These are phyloP conservation scores for Crotalus viridis DNA, from an alignment of 2,113 vertebrate genomes.

Conservation along the genomic window DNA sequence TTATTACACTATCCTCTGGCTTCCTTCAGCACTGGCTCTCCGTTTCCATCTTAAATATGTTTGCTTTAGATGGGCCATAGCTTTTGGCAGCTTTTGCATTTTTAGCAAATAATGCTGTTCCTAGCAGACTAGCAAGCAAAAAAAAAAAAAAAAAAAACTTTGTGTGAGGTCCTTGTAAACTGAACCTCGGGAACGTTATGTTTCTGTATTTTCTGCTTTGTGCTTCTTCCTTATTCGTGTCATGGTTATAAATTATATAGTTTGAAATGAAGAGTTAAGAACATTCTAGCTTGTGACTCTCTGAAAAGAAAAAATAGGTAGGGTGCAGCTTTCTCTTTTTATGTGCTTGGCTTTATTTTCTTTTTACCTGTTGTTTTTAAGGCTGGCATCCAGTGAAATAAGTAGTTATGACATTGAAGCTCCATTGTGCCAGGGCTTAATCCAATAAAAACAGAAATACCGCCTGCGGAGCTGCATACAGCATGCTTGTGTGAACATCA, in stretches of 20 bases:
- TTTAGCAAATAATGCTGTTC: conserved; percentile 99
- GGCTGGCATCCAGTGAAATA: conserved; percentile 71
- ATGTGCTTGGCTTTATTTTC: conserved; percentile 52
- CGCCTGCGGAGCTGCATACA: conserved; percentile 72
- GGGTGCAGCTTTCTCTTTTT: conserved; percentile 53
- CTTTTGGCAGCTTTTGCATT: conserved; percentile 89
- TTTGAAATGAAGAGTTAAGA: conserved; percentile 75
- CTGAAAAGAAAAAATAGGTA: conserved; percentile 30
- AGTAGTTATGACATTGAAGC: conserved; percentile 74
- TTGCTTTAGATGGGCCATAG: conserved; percentile 93
- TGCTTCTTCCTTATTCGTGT: conserved; percentile 74
- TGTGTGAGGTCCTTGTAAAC: conserved; percentile 99
- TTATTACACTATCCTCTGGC: conserved; percentile 66
- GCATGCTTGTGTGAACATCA: conserved; percentile 73
- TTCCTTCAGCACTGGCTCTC: conserved; percentile 73
- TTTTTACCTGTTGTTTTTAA: conserved; percentile 82
- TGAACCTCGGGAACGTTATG: conserved; percentile 82
- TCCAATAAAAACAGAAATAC: conserved; percentile 72
- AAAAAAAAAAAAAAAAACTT: conserved; percentile 73
- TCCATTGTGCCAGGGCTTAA: conserved; percentile 74
- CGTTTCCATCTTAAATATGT: conserved; percentile 79
- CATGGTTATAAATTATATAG: conserved; percentile 77
- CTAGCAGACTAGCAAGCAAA: conserved; percentile 88
- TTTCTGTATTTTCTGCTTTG: conserved; percentile 70
- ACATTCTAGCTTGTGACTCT: conserved; percentile 70